Evolutionary conservation across 2,888 invertebrate genomes (phyloP).

Genomic region (Polydrusus pterygomalis): DNA sequence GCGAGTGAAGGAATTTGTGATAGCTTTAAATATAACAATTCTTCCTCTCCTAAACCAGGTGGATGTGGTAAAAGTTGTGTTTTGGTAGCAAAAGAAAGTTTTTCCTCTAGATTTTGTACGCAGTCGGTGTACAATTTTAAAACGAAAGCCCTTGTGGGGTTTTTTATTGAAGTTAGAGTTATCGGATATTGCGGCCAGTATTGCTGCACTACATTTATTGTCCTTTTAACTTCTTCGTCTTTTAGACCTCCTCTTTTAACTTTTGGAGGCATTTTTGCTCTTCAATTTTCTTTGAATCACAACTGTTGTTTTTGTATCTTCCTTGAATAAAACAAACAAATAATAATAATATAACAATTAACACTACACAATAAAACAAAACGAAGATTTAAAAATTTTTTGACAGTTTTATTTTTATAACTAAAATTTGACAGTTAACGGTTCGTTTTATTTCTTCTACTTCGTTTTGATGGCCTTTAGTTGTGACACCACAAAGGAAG

Average conservation of each 20-base stretch:
- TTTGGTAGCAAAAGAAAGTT: constrained; percentile 26
- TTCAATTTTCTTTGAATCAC: background rate
- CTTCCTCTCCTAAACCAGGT: constrained; percentile 36
- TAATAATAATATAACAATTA: no score
- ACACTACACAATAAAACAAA: no score
- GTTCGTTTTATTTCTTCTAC: no score
- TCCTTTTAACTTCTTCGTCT: constrained; percentile 28
- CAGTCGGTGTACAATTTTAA: constrained; percentile 38
- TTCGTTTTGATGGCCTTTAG: no score
- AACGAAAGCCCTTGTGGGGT: constrained; percentile 41
- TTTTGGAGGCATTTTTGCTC: constrained; percentile 35
- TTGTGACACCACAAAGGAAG: no score
- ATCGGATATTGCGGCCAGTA: constrained; percentile 38
- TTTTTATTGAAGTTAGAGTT: constrained; percentile 26
- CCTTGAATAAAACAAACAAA: no score
- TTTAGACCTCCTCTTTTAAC: constrained; percentile 33
- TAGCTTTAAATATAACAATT: constrained; percentile 38
- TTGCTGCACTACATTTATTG: constrained; percentile 27
- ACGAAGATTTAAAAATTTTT: no score
- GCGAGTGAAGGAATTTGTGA: constrained; percentile 31
- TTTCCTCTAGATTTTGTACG: constrained; percentile 33
- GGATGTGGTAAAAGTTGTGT: background rate
- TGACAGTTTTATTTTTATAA: no score
- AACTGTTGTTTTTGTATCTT: no score
- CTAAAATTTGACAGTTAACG: no score